A percentile compares a stretch with the other conserved stretches of the same genome.
These are phyloP conservation scores for Hippolais icterina DNA, from an alignment of 2,113 vertebrate genomes.

Conservation along the genomic window DNA sequence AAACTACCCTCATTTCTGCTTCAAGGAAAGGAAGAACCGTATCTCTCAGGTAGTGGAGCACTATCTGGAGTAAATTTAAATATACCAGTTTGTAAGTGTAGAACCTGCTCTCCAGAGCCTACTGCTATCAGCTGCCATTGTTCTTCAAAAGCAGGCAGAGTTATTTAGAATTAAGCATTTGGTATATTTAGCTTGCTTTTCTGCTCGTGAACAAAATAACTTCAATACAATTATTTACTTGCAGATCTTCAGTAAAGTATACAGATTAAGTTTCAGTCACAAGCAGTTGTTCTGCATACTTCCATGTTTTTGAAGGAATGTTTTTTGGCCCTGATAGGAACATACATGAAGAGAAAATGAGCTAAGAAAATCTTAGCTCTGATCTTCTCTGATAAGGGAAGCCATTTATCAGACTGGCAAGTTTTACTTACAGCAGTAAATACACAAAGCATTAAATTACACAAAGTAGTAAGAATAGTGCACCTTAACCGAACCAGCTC, in stretches of 20 bases:
- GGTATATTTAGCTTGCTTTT: neutral
- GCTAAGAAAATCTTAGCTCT: neutral
- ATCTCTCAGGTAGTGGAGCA: neutral
- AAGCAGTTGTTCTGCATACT: neutral
- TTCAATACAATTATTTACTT: neutral
- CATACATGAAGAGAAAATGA: neutral
- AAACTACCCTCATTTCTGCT: neutral
- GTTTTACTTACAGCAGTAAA: neutral
- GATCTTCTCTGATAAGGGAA: neutral
- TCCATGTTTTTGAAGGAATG: neutral
- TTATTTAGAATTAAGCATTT: neutral
- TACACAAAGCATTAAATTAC: neutral
- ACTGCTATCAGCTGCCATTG: neutral
- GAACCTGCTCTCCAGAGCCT: neutral
- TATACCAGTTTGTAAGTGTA: neutral
- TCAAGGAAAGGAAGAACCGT: accelerated
- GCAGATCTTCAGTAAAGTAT: neutral
- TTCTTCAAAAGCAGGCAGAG: neutral
- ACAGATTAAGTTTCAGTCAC: neutral
- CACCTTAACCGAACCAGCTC: neutral
- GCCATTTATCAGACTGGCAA: neutral
- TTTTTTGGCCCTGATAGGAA: neutral
- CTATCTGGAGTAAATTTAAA: neutral
- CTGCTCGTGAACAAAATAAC: neutral
- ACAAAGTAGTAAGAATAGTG: neutral